Conservation (phyloP, 2,888 invertebrate species). For the Phalera bucephala region DNA sequence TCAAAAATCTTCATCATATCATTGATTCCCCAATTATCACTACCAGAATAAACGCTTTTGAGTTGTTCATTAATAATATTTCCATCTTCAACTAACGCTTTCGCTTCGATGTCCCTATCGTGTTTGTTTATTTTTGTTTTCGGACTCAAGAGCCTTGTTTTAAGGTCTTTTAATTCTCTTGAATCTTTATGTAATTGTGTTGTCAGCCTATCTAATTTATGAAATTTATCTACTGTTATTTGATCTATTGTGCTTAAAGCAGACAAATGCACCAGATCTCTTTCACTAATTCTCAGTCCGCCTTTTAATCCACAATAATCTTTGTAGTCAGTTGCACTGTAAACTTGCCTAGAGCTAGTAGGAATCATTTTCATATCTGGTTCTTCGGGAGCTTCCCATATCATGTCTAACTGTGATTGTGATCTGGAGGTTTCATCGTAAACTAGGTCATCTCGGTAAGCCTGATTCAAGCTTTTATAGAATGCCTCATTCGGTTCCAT, state of each 20-base stretch:
- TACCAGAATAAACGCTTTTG: conserved; percentile 86
- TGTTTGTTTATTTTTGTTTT: conserved; percentile 78
- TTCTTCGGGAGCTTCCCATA: conserved; percentile 93
- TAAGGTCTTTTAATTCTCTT: conserved; percentile 89
- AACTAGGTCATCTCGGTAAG: conserved; percentile 91
- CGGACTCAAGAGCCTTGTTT: conserved; percentile 87
- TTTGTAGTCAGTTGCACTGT: conserved; percentile 90
- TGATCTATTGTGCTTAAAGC: conserved; percentile 90
- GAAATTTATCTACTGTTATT: conserved; percentile 89
- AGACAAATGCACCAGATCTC: conserved; percentile 89
- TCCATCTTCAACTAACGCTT: conserved; percentile 84
- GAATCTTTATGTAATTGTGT: conserved; percentile 91
- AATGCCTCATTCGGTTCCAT: conserved; percentile 93
- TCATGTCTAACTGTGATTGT: conserved; percentile 91
- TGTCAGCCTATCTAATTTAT: conserved; percentile 90
- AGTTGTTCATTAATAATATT: conserved; percentile 87
- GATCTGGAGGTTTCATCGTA: conserved; percentile 85
- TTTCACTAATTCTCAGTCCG: conserved; percentile 89
- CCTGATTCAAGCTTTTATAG: conserved; percentile 93
- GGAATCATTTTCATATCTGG: conserved; percentile 82
- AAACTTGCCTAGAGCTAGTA: conserved; percentile 84
- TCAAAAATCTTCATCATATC: conserved; percentile 85
- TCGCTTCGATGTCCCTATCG: conserved; percentile 83
- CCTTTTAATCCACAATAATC: conserved; percentile 87
- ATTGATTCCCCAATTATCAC: conserved; percentile 87